These are phyloP conservation scores for Urocitellus parryii DNA, from an alignment of 2,113 vertebrate genomes.

Conservation along the genomic window DNA sequence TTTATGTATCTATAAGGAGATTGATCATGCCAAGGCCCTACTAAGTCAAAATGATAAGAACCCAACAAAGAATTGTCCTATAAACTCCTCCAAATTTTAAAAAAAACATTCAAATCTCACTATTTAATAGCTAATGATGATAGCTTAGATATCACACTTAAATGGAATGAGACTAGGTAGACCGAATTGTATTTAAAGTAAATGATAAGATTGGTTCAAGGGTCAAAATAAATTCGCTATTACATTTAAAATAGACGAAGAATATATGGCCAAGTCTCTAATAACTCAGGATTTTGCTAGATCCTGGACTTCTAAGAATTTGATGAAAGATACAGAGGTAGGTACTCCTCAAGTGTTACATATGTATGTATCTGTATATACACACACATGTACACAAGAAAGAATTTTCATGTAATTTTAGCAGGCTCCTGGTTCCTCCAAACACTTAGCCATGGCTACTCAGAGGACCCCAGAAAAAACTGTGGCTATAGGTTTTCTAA, in stretches of 20 bases:
- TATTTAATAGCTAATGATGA: neutral
- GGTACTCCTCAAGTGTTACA: neutral
- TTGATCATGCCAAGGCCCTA: slow-evolving; percentile 20
- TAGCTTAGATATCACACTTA: neutral
- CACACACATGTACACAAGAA: neutral
- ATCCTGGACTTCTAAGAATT: neutral
- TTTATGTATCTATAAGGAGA: neutral
- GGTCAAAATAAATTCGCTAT: neutral
- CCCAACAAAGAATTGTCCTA: neutral
- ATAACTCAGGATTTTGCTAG: neutral
- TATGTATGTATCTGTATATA: neutral
- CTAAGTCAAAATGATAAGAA: slow-evolving; percentile 19
- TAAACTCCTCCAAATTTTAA: neutral
- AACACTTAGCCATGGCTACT: neutral
- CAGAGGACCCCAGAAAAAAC: neutral
- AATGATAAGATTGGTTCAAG: neutral
- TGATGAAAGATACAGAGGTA: neutral
- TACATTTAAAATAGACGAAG: neutral
- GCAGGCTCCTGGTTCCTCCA: neutral
- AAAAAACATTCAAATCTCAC: neutral
- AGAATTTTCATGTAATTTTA: neutral
- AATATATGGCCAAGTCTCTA: neutral
- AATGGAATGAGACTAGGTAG: neutral
- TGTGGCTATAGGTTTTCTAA: neutral
- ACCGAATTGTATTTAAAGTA: neutral